Conservation (phyloP, 2,888 invertebrate species). For the Volucella inflata region DNA sequence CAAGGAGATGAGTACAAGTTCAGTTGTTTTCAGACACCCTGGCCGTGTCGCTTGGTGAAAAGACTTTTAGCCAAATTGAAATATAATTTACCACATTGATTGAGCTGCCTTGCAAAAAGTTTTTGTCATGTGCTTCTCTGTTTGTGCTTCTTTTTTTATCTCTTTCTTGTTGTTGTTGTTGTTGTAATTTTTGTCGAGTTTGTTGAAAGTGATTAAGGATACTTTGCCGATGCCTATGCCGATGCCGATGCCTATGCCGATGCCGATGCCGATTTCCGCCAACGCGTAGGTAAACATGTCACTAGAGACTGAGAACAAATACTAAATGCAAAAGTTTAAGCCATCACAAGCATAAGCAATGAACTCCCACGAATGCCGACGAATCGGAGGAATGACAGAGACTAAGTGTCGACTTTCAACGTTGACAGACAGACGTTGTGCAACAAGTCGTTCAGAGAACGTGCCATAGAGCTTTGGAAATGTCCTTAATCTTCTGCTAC, state of each 20-base stretch:
- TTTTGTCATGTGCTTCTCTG: constrained; percentile 55
- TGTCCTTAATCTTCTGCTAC: not conserved
- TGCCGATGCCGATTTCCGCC: not conserved
- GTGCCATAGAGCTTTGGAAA: constrained; percentile 7
- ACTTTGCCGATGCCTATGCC: constrained; percentile 5
- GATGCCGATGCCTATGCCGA: too few species aligned
- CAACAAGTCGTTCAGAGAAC: constrained; percentile 15
- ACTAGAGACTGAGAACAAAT: constrained; percentile 36
- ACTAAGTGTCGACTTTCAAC: constrained; percentile 10
- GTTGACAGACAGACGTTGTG: constrained; percentile 20
- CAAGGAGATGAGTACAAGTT: not conserved
- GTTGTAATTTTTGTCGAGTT: constrained; percentile 16
- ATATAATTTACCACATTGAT: constrained; percentile 68
- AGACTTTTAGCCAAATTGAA: constrained; percentile 67
- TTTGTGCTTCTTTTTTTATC: not conserved
- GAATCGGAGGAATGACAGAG: not conserved
- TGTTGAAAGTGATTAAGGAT: constrained; percentile 51
- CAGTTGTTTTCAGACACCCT: constrained; percentile 19
- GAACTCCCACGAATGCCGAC: constrained; percentile 20
- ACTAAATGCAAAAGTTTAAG: constrained; percentile 60
- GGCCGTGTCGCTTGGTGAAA: constrained; percentile 13
- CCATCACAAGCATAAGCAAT: constrained; percentile 31
- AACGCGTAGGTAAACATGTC: constrained; percentile 30
- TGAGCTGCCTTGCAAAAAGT: constrained; percentile 59
- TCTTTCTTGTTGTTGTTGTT: constrained; percentile 2